phyloP scores from a whole-genome alignment of 1,140 invertebrate genomes.

The Linepithema humile region DNA sequence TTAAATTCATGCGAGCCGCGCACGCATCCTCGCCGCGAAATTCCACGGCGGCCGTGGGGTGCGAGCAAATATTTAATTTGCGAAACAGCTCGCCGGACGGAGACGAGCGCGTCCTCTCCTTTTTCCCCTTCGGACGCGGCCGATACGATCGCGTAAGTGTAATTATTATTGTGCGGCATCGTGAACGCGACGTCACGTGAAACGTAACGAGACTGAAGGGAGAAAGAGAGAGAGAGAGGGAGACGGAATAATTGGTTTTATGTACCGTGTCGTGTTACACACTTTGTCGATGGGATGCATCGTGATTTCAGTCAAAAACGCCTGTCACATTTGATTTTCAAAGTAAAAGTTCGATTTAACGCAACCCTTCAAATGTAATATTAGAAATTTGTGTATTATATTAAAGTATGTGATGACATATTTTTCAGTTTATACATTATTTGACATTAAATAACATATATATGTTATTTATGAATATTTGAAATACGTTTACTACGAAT shows the following conservation, averaged over 20 bases:
- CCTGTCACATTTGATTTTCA: constrained; percentile 10
- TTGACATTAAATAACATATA: not conserved
- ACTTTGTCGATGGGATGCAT: constrained; percentile 10
- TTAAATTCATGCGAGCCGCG: constrained; percentile 48
- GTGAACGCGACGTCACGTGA: constrained; percentile 3
- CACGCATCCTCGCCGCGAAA: constrained; percentile 22
- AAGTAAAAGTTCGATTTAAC: not conserved
- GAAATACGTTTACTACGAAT: not conserved
- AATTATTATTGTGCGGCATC: constrained; percentile 41
- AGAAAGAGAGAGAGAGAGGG: not conserved
- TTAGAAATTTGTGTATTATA: not conserved
- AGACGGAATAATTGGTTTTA: constrained; percentile 32
- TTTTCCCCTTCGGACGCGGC: not conserved
- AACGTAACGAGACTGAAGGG: constrained; percentile 1
- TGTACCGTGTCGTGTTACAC: not conserved
- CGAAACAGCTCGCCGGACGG: not conserved
- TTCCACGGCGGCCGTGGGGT: constrained; percentile 2
- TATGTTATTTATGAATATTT: not conserved
- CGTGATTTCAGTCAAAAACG: constrained; percentile 11
- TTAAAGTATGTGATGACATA: not conserved
- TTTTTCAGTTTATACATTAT: no score
- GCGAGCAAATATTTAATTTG: constrained; percentile 53
- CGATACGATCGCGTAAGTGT: constrained; percentile 31
- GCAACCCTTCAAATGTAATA: not conserved
- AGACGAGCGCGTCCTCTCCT: not conserved